Evolutionary conservation across 2,797 vertebrate species (phyloP).

Genomic region (Odontamblyopus lacepedii): DNA sequence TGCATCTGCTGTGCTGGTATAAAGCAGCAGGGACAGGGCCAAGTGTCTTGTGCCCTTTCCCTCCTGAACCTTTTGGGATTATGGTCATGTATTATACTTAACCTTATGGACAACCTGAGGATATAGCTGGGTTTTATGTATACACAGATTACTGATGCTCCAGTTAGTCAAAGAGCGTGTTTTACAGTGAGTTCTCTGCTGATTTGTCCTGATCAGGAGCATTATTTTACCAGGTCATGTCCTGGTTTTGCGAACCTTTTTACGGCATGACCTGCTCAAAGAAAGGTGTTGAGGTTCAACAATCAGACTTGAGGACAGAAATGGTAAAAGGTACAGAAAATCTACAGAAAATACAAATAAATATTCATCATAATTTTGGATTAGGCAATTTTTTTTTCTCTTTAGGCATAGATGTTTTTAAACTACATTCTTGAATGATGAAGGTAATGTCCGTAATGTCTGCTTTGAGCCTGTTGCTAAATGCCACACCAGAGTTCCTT

Average conservation of each 20-base stretch:
- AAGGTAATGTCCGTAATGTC: conserved; percentile 20
- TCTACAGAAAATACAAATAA: not conserved
- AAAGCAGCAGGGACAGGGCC: conserved; percentile 3
- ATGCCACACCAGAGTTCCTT: conserved; percentile 30
- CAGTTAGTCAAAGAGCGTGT: conserved; percentile 16
- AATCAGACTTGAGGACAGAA: not conserved
- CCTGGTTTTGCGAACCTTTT: not conserved
- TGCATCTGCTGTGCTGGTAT: conserved; percentile 9
- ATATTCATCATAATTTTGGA: not conserved
- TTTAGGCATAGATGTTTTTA: not conserved
- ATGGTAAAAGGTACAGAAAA: not conserved
- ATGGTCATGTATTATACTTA: conserved; percentile 5
- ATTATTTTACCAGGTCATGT: not conserved
- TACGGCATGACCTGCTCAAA: not conserved
- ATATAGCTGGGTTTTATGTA: conserved; percentile 6
- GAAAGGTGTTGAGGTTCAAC: not conserved
- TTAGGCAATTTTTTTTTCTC: not conserved
- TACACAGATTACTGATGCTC: conserved; percentile 19
- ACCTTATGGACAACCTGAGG: conserved; percentile 9
- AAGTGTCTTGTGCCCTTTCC: not conserved
- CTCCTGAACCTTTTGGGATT: conserved; percentile 7
- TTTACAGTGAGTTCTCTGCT: not conserved
- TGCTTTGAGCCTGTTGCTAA: conserved; percentile 36
- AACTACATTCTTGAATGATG: conserved; percentile 16
- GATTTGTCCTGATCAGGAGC: not conserved